A percentile compares a stretch with the other conserved stretches of the same genome.
These are phyloP conservation scores for Galleria mellonella DNA, from an alignment of 1,140 invertebrate genomes.

Conservation along the genomic window DNA sequence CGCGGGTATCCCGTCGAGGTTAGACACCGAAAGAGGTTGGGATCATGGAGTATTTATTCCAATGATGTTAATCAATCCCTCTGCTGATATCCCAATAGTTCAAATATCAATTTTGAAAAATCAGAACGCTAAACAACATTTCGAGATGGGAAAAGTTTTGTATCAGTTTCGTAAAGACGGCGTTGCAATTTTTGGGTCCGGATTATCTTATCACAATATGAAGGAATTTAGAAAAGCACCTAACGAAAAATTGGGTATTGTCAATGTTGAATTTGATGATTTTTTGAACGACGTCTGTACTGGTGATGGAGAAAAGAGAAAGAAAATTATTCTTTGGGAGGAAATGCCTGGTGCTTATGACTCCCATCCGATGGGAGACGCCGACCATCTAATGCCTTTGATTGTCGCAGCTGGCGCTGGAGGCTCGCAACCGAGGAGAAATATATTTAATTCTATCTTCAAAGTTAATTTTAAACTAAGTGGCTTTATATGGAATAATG, in stretches of 20 bases:
- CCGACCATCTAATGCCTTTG: slow-evolving; percentile 64
- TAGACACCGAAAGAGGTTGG: slow-evolving; percentile 57
- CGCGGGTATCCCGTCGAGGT: slow-evolving; percentile 44
- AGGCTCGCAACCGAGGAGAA: slow-evolving; percentile 33
- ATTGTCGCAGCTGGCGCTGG: slow-evolving; percentile 54
- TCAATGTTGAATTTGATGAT: slow-evolving; percentile 59
- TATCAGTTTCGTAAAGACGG: slow-evolving; percentile 56
- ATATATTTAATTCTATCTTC: slow-evolving; percentile 64
- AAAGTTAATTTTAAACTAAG: slow-evolving; percentile 45
- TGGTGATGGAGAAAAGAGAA: slow-evolving; percentile 34
- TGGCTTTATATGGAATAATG: slow-evolving; percentile 54
- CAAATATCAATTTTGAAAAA: slow-evolving; percentile 51
- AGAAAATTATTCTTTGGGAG: slow-evolving; percentile 35
- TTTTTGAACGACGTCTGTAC: slow-evolving; percentile 48
- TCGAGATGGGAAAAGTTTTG: slow-evolving; percentile 46
- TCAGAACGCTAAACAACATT: slow-evolving; percentile 54
- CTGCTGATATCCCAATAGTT: slow-evolving; percentile 55
- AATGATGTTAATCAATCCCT: slow-evolving; percentile 59
- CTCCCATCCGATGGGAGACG: slow-evolving; percentile 47
- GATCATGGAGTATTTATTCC: slow-evolving; percentile 67
- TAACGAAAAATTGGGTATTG: slow-evolving; percentile 15
- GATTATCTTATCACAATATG: slow-evolving; percentile 69
- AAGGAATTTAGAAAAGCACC: slow-evolving; percentile 43
- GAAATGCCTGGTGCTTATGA: slow-evolving; percentile 41
- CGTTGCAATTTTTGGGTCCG: slow-evolving; percentile 54